Conservation (phyloP, 2,888 invertebrate genomes). For the Trichogramma dendrolimi region DNA sequence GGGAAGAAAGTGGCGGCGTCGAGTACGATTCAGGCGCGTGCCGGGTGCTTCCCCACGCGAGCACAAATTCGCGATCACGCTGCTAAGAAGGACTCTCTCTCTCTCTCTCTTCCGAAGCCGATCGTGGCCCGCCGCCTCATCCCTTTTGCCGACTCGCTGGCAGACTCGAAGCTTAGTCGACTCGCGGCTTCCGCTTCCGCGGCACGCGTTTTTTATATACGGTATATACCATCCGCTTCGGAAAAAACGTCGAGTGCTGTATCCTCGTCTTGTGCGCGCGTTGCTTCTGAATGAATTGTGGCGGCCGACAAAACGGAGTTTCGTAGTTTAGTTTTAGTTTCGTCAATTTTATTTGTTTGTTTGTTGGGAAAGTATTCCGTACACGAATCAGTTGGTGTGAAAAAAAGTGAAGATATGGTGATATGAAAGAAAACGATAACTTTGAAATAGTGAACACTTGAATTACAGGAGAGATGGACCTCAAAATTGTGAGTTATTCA, state of each 20-base stretch:
- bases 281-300: background rate
- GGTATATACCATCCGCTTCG: background rate
- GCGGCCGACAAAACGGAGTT: no score
- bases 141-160: constrained; percentile 33
- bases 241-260: background rate
- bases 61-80: no score
- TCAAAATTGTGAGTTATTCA: no score
- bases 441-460: no score
- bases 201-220: constrained; percentile 18
- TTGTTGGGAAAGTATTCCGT: no score
- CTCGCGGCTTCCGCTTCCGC: constrained; percentile 27
- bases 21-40: background rate
- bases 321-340: no score
- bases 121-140: constrained; percentile 37
- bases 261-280: background rate
- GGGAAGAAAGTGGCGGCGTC: constrained; percentile 29
- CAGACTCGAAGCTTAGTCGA: constrained; percentile 22
- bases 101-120: constrained; percentile 39
- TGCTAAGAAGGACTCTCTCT: constrained; percentile 39
- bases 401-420: no score
- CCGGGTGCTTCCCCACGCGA: no score
- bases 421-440: no score
- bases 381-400: no score
- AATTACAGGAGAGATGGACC: no score
- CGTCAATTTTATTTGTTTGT: no score